Evolutionary conservation across 2,797 vertebrate genomes (phyloP).

Genomic region (Esox masquinongy): DNA sequence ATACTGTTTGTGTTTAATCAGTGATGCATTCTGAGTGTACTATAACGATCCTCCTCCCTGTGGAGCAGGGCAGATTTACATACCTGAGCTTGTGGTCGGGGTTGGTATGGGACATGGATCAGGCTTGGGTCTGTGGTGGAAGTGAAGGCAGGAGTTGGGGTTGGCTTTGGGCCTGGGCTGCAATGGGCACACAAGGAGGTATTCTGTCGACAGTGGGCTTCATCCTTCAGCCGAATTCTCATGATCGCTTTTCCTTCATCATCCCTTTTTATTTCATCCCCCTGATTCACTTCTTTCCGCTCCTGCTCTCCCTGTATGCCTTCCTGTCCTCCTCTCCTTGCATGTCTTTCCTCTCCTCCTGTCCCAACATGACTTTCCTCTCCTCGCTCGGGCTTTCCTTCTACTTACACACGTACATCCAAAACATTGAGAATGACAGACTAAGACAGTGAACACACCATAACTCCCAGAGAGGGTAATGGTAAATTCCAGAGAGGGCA

Average conservation of each 20-base stretch:
- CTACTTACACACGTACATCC: slow-evolving; percentile 25
- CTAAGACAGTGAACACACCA: slow-evolving; percentile 28
- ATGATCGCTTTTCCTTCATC: slow-evolving; percentile 34
- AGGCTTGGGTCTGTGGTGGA: not conserved
- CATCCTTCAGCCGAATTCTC: slow-evolving; percentile 72
- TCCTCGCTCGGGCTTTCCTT: slow-evolving; percentile 57
- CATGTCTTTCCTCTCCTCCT: slow-evolving; percentile 4
- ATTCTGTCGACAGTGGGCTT: slow-evolving; percentile 69
- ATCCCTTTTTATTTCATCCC: not conserved
- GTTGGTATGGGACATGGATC: not conserved
- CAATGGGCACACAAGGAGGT: slow-evolving; percentile 53
- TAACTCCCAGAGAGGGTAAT: not conserved
- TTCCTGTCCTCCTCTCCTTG: not conserved
- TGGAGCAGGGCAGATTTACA: too few relatives aligned
- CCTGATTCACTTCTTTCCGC: slow-evolving; percentile 50
- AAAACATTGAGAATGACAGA: not conserved
- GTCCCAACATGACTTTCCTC: slow-evolving; percentile 18
- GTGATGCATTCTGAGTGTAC: too few relatives aligned
- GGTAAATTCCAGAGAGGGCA: not conserved
- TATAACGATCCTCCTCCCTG: too few relatives aligned
- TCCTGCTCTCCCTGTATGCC: slow-evolving; percentile 37
- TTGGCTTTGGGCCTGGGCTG: not conserved
- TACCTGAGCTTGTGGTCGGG: too few relatives aligned
- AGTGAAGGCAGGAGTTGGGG: not conserved
- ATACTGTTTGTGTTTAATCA: not conserved